Evolutionary conservation across 2,113 vertebrate genomes (phyloP).

Genomic region (Coptodon bakossiorum): DNA sequence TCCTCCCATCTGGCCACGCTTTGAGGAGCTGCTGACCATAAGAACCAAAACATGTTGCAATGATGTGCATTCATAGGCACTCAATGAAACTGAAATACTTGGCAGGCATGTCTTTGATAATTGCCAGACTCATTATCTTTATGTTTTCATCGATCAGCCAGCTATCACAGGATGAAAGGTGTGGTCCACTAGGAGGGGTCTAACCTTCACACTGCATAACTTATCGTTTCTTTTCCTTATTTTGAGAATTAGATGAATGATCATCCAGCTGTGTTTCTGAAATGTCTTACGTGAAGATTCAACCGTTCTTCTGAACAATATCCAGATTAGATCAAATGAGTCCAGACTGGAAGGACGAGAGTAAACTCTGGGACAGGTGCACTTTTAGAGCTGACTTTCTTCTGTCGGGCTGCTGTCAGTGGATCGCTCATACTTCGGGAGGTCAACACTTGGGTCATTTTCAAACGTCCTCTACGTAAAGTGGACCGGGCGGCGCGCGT

Average conservation of each 20-base stretch:
- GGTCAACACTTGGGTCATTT: background rate
- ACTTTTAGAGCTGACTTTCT: background rate
- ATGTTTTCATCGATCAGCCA: background rate
- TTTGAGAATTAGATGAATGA: background rate
- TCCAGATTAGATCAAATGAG: background rate
- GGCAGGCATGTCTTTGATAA: background rate
- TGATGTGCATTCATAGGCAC: background rate
- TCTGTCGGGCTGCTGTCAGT: background rate
- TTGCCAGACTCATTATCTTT: background rate
- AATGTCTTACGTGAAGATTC: background rate
- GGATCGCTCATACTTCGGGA: background rate
- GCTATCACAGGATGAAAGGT: background rate
- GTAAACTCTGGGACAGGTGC: background rate
- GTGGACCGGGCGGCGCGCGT: background rate
- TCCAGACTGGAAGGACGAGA: background rate
- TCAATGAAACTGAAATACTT: background rate
- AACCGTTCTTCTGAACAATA: background rate
- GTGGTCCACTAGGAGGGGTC: background rate
- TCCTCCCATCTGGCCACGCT: background rate
- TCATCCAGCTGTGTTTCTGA: background rate
- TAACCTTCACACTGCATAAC: background rate
- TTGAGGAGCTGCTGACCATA: background rate
- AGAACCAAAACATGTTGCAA: background rate
- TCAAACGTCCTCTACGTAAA: background rate
- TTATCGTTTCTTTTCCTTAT: background rate